Conservation (phyloP, 2,797 vertebrate genomes). For the Cirrhinus molitorella region DNA sequence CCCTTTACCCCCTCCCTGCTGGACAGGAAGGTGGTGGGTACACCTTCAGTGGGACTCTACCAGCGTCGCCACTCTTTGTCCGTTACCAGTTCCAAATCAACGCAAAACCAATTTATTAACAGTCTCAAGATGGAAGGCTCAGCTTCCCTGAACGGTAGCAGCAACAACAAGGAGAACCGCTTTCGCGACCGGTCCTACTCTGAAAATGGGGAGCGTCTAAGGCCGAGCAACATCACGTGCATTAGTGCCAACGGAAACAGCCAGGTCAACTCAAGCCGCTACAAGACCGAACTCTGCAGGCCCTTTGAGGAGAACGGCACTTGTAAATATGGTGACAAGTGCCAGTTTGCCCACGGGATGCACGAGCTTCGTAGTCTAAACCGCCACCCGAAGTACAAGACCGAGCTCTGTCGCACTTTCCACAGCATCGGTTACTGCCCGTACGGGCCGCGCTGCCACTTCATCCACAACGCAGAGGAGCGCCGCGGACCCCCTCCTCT, state of each 20-base stretch:
- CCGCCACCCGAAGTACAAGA: constrained; percentile 88
- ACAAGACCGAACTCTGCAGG: constrained; percentile 86
- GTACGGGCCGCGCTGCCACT: constrained; percentile 85
- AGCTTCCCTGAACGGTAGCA: constrained; percentile 64
- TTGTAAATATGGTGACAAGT: constrained; percentile 86
- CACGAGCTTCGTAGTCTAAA: constrained; percentile 84
- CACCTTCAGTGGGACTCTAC: constrained; percentile 79
- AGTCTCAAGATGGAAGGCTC: constrained; percentile 78
- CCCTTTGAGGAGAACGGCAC: constrained; percentile 84
- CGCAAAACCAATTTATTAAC: constrained; percentile 83
- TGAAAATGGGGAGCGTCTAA: constrained; percentile 81
- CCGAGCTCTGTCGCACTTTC: constrained; percentile 87
- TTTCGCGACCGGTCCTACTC: constrained; percentile 87
- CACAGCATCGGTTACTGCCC: constrained; percentile 86
- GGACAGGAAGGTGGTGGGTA: constrained; percentile 88
- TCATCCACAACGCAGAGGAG: constrained; percentile 87
- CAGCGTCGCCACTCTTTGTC: constrained; percentile 86
- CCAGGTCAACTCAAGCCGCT: constrained; percentile 85
- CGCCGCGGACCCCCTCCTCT: constrained; percentile 73
- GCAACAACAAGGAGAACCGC: constrained; percentile 83
- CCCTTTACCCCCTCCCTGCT: constrained; percentile 79
- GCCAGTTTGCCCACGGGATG: constrained; percentile 85
- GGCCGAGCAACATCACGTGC: constrained; percentile 70
- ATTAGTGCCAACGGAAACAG: constrained; percentile 58
- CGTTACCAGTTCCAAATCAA: constrained; percentile 80